Percentiles rank a stretch among this genome's conserved stretches.
Evolutionary conservation across 2,113 vertebrate species (phyloP).

Genomic region (Pelobates fuscus): DNA sequence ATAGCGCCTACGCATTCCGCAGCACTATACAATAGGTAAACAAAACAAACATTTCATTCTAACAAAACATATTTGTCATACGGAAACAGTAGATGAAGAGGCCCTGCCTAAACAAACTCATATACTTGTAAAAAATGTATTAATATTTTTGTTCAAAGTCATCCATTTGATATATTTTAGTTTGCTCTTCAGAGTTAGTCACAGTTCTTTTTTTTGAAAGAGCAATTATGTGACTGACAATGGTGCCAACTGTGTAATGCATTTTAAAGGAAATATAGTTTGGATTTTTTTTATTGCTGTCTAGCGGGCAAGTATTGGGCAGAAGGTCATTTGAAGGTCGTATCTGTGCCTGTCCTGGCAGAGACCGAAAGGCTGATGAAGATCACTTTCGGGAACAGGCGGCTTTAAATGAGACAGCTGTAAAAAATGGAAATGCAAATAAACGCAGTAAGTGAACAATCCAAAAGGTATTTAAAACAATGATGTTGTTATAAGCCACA

Average conservation of each 20-base stretch:
- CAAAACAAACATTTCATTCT: no score
- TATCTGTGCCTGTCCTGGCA: conserved; percentile 94
- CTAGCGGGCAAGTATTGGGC: conserved; percentile 85
- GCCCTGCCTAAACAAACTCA: no score
- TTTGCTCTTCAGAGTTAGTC: no score
- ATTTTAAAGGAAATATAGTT: conserved; percentile 11
- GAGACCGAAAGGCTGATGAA: conserved; percentile 93
- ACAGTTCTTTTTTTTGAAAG: no score
- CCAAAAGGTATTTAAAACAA: background rate
- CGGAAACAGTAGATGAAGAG: no score
- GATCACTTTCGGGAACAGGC: conserved; percentile 95
- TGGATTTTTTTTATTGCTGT: background rate
- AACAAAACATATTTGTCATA: no score
- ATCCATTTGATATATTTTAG: no score
- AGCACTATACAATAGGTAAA: no score
- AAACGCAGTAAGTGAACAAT: conserved; percentile 79
- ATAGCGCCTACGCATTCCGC: no score
- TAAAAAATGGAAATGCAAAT: conserved; percentile 80
- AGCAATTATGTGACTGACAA: background rate
- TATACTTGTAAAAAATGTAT: no score
- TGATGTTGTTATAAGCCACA: no score
- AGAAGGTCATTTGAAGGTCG: conserved; percentile 88
- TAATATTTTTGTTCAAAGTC: no score
- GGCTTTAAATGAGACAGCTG: conserved; percentile 82
- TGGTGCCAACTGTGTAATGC: background rate